Evolutionary conservation across 2,113 vertebrate genomes (phyloP).

Genomic region (Cathartes aura): DNA sequence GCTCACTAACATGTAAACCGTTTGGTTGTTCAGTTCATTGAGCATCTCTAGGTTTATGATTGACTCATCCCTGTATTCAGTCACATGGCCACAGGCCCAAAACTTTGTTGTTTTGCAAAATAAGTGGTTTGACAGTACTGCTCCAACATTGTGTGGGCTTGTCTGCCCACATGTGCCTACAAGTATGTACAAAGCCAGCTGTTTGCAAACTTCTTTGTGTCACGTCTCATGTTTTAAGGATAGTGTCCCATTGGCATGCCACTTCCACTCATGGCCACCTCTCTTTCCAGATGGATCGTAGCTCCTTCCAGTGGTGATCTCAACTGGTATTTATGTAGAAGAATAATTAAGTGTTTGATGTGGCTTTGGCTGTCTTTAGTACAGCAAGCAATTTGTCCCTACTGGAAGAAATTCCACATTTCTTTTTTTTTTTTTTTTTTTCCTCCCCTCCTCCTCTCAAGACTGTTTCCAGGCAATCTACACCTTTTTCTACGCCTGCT

Average conservation of each 20-base stretch:
- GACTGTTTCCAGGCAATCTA: neutral
- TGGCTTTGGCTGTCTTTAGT: neutral
- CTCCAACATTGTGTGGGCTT: neutral
- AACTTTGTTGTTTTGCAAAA: neutral
- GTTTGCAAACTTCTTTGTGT: neutral
- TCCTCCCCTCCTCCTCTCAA: neutral
- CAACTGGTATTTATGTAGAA: neutral
- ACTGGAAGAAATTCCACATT: neutral
- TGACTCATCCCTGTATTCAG: neutral
- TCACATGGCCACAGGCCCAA: neutral
- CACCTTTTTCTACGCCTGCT: neutral
- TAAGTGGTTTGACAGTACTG: neutral
- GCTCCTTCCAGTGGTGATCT: neutral
- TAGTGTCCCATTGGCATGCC: neutral
- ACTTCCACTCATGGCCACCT: neutral
- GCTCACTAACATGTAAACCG: neutral
- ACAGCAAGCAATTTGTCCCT: neutral
- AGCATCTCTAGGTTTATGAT: neutral
- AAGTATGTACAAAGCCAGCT: neutral
- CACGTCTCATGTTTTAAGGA: neutral
- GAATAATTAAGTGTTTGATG: neutral
- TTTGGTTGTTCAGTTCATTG: neutral
- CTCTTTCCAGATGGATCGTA: neutral
- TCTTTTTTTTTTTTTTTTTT: neutral
- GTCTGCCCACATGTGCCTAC: neutral